phyloP scores from a whole-genome alignment of 2,888 invertebrate species.

The Chrysina gloriosa region DNA sequence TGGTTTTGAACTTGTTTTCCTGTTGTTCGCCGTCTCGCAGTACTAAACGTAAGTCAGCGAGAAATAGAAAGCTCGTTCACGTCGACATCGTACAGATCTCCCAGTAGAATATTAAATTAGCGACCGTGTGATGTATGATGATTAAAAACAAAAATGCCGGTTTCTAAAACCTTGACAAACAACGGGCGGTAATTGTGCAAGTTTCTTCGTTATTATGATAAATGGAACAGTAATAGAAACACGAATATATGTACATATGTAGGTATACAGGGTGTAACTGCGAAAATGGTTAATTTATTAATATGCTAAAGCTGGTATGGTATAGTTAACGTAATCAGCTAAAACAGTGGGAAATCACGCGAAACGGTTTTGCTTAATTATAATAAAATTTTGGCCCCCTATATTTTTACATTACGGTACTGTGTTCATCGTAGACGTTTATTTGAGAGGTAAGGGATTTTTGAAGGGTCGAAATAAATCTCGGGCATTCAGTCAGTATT shows the following conservation, averaged over 20 bases:
- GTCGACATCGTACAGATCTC: neutral
- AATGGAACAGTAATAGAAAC: slow-evolving; percentile 13
- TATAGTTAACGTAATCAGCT: too few relatives aligned
- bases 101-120: neutral
- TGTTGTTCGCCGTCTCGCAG: neutral
- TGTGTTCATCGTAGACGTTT: too few relatives aligned
- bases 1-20: slow-evolving; percentile 22
- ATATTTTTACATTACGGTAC: too few relatives aligned
- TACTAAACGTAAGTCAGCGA: slow-evolving; percentile 2
- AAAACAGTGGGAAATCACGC: too few relatives aligned
- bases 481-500: too few relatives aligned
- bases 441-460: too few relatives aligned
- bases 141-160: slow-evolving; percentile 13
- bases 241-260: neutral
- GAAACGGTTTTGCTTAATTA: too few relatives aligned
- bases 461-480: too few relatives aligned
- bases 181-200: slow-evolving; percentile 5
- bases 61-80: neutral
- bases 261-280: too few relatives aligned
- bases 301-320: too few relatives aligned
- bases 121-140: slow-evolving; percentile 5
- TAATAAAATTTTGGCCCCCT: too few relatives aligned
- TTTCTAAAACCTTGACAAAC: slow-evolving; percentile 13
- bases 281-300: too few relatives aligned
- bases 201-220: slow-evolving; percentile 3